Base-by-base conservation (phyloP, 2,113 vertebrate genomes). In the Donacobius atricapilla region DNA sequence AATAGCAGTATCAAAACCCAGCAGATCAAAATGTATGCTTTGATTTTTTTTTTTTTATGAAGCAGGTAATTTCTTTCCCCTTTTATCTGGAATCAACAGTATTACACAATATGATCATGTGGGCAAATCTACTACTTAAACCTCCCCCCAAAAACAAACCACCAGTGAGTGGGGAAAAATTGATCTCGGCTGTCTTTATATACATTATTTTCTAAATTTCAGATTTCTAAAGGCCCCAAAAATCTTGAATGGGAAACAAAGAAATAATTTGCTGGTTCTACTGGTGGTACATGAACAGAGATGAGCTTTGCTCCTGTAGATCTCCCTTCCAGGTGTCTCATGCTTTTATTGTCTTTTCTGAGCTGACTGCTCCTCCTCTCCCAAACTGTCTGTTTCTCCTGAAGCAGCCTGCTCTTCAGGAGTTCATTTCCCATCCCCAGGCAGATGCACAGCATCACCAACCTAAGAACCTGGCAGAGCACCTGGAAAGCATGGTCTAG, bases 101-200 rank as follows among this genome's bases (percentile, higher is more conserved):
- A 27, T 87, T 73, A 30, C 3, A 45, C 48, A 66, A n/a, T 42
- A 42, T 42, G 37, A 69, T 75, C 1, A 1, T 7, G 5, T 12
- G 14, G 58, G 31, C 13, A 83, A 85, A 76, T 48, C 31, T 54
- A 45, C 82, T 44, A 11, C 61, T 86, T 33, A 33, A n/a, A 83
- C 66, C 66, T 37, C 15, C 5, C 15, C 6, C 9, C 20, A 15
- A 57, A 70, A 44, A 79, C 2, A 51, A 83, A 54, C 13, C 9
- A 37, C 15, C 20, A 50, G 11, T 35, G 61, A 64, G 16, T 18
- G 8, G 13, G 33, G 23, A 4, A 42, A 51, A 58, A 42, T 4
- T 39, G 4, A n/a, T 79, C 48, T 82, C 0, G 0, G 4, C 68
- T 81, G 28, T 45, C 31, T 79, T 69, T 79, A 15, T 0, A 1